These are phyloP conservation scores for Girardia tigrina DNA, from an alignment of 2,888 invertebrate species.

Conservation along the genomic window DNA sequence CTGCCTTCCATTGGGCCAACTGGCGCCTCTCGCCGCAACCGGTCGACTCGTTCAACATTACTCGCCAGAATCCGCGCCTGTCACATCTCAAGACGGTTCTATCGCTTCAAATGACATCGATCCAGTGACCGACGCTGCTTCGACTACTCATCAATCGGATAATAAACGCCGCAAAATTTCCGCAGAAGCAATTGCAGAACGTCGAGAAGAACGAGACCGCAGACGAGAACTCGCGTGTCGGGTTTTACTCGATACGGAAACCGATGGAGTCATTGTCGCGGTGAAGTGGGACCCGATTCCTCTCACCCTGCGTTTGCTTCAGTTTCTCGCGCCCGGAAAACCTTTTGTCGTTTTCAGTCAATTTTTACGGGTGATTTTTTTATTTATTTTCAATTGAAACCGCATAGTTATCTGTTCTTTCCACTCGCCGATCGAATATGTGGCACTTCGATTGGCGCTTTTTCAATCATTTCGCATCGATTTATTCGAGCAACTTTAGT, in stretches of 20 bases:
- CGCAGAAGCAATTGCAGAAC: neutral
- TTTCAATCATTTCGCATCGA: too few relatives aligned
- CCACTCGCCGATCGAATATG: too few relatives aligned
- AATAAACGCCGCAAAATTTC: neutral
- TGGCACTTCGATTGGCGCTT: too few relatives aligned
- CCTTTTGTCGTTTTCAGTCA: slow-evolving; percentile 71
- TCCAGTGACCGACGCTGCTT: too few relatives aligned
- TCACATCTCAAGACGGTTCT: neutral
- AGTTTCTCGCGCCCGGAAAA: slow-evolving; percentile 66
- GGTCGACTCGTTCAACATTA: neutral
- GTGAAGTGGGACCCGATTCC: slow-evolving; percentile 72
- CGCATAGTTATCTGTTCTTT: neutral
- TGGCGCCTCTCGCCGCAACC: neutral
- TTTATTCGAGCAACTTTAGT: too few relatives aligned
- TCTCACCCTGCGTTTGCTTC: slow-evolving; percentile 62
- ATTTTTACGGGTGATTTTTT: slow-evolving; percentile 60
- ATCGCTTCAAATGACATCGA: too few relatives aligned
- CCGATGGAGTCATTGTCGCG: slow-evolving; percentile 54
- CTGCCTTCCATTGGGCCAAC: neutral
- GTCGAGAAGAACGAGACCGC: neutral
- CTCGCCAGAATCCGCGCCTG: neutral
- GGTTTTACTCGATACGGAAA: neutral
- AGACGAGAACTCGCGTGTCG: neutral
- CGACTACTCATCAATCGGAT: too few relatives aligned
- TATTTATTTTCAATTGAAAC: too few relatives aligned